Evolutionary conservation across 2,113 vertebrate genomes (phyloP), one percentile per base, ranked within the genome.

Genomic region (Dolichallabes microphthalmus): DNA sequence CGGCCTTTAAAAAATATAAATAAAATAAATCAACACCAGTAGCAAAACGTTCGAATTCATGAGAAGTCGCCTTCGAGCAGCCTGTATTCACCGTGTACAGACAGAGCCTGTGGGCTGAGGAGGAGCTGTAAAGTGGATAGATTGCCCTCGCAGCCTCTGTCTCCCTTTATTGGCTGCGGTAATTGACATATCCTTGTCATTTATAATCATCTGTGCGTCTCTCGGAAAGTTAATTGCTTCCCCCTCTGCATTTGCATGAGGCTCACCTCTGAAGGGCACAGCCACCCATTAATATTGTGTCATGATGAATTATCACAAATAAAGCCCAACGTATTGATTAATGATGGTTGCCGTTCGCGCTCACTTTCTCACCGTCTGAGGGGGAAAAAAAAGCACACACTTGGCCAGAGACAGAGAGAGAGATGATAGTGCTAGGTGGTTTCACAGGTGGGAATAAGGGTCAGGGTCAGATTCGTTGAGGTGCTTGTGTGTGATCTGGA

Each of bases 301-400:
- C 96, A 96, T 96, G 96, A 98, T 97, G 94, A 97, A 98, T 97
- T 97, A 95, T 95, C 94, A 96, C 95, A 96, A 97, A 96, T 96
- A 96, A 97, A 96, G 95, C 94, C 94, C 94, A 95, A 95, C 96
- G 96, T 96, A 96, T 95, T 96, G 95, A 95, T 96, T 97, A 97
- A 96, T 96, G 96, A 97, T 96, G 95, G 96, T 94, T 93, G 94
- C 94, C 93, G 94, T 95, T 94, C 94, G 94, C 95, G 94, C 95
- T 93, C 94, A 92, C 92, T 96, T 95, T 95, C 93, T 66, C 85
- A 19, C 53, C 0, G 25, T 81, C 69, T 79, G 45, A 79, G 55
- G 86, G 85, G 96, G 95, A 60, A 53, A 86, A 85, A 96, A 96
- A 61, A 61, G 25, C 19, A 61, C 58, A 74, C 95, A 95, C 95